These are phyloP conservation scores for Lates calcarifer DNA, from an alignment of 2,113 vertebrate species.

Conservation along the genomic window DNA sequence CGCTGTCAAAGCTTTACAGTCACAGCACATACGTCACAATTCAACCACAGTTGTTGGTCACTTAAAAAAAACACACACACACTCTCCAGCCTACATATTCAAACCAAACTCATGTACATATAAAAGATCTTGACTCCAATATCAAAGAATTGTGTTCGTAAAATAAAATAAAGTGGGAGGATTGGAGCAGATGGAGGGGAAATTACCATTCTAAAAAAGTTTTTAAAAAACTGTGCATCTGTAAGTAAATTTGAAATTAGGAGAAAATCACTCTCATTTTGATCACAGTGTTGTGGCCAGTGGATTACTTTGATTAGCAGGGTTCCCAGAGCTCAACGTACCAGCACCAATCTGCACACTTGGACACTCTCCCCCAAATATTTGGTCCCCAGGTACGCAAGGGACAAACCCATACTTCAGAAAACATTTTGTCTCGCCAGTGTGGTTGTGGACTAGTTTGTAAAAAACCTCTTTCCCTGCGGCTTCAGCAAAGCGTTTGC, in stretches of 20 bases:
- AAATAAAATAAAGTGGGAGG: conserved; percentile 41
- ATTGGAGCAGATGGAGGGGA: conserved; percentile 5
- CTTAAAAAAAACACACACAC: conserved; percentile 38
- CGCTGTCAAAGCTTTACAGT: conserved; percentile 39
- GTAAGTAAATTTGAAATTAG: conserved; percentile 49
- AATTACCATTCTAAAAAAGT: conserved; percentile 40
- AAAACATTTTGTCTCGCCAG: conserved; percentile 28
- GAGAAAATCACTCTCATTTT: conserved; percentile 43
- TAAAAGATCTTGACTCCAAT: conserved; percentile 51
- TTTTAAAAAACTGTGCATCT: conserved; percentile 49
- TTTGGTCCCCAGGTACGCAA: conserved; percentile 46
- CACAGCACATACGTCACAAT: conserved; percentile 43
- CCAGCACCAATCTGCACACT: conserved; percentile 46
- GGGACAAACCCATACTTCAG: conserved; percentile 38
- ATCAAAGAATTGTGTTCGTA: conserved; percentile 42
- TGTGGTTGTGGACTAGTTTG: conserved; percentile 45
- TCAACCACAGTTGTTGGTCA: conserved; percentile 78
- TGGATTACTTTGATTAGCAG: conserved; percentile 48
- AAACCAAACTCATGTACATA: conserved; percentile 55
- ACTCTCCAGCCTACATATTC: conserved; percentile 44
- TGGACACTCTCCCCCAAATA: conserved; percentile 48
- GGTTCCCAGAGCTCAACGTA: conserved; percentile 50
- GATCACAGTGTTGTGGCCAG: conserved; percentile 79
- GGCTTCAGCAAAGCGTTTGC: conserved; percentile 20
- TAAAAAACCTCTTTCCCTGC: conserved; percentile 25